Conservation (phyloP, 2,113 vertebrate species). For the Sapajus apella region DNA sequence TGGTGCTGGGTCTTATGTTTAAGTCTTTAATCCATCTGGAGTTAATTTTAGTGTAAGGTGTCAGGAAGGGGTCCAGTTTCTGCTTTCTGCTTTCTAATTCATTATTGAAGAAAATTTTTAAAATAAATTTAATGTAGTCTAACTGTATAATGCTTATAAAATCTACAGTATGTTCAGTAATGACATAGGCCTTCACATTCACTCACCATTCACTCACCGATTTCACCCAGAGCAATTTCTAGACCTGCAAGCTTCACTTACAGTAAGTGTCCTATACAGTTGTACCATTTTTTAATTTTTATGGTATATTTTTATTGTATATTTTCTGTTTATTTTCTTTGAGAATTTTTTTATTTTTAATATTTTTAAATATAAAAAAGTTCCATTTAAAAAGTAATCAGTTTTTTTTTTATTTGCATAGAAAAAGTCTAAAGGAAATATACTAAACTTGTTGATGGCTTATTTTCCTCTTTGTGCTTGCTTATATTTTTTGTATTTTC, state of each 20-base stretch:
- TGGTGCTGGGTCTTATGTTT: no score
- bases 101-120: not conserved
- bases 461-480: not conserved
- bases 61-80: no score
- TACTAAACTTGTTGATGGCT: conserved; percentile 14
- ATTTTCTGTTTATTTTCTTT: no score
- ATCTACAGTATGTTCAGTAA: not conserved
- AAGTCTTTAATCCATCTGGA: no score
- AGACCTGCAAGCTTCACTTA: not conserved
- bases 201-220: not conserved
- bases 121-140: not conserved
- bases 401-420: conserved; percentile 36
- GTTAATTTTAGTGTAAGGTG: no score
- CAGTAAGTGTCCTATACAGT: not conserved
- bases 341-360: not conserved
- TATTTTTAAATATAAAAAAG: no score
- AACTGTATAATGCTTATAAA: not conserved
- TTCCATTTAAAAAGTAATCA: not conserved
- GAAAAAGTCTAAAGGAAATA: not conserved
- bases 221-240: not conserved
- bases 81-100: not conserved
- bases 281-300: not conserved
- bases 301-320: not conserved
- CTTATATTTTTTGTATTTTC: conserved; percentile 13
- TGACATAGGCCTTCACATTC: not conserved